Percentiles rank a stretch among this genome's conserved stretches.
Conservation (phyloP, 2,797 vertebrate genomes). For the Rhadinocentrus ornatus region DNA sequence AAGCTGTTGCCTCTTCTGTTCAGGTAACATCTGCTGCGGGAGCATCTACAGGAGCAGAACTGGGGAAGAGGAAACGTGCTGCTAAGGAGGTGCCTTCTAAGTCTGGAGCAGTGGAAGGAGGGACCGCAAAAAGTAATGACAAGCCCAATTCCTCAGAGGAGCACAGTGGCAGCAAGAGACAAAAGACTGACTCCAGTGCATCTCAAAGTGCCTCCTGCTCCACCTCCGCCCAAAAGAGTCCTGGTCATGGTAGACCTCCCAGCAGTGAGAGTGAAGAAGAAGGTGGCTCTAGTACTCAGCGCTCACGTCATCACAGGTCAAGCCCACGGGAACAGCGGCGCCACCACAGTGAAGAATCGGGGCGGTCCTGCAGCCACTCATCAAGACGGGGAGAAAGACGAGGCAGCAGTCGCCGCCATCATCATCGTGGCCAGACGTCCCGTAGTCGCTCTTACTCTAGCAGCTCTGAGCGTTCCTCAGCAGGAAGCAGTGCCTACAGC, state of each 20-base stretch:
- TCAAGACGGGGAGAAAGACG: constrained; percentile 81
- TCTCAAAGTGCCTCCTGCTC: constrained; percentile 81
- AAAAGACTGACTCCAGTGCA: constrained; percentile 80
- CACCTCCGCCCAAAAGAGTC: constrained; percentile 78
- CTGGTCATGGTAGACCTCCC: constrained; percentile 79
- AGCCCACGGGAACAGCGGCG: constrained; percentile 81
- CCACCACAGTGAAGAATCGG: constrained; percentile 91
- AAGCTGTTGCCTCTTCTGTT: constrained; percentile 54
- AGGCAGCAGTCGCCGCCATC: constrained; percentile 81
- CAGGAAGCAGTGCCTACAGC: constrained; percentile 90
- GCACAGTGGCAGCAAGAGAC: constrained; percentile 83
- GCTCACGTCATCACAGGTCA: constrained; percentile 86
- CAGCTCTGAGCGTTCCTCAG: constrained; percentile 92
- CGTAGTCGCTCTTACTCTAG: constrained; percentile 90
- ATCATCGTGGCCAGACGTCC: constrained; percentile 83
- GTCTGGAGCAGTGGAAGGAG: constrained; percentile 84
- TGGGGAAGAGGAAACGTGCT: constrained; percentile 85
- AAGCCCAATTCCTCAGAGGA: constrained; percentile 84
- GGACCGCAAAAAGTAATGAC: constrained; percentile 76
- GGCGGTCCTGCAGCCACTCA: constrained; percentile 90
- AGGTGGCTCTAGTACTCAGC: constrained; percentile 80
- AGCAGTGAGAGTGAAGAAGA: constrained; percentile 93
- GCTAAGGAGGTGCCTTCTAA: constrained; percentile 84
- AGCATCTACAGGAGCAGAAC: constrained; percentile 72
- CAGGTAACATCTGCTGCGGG: constrained; percentile 41